Evolutionary conservation across 2,113 vertebrate genomes (phyloP).

Genomic region (Danionella cerebrum): DNA sequence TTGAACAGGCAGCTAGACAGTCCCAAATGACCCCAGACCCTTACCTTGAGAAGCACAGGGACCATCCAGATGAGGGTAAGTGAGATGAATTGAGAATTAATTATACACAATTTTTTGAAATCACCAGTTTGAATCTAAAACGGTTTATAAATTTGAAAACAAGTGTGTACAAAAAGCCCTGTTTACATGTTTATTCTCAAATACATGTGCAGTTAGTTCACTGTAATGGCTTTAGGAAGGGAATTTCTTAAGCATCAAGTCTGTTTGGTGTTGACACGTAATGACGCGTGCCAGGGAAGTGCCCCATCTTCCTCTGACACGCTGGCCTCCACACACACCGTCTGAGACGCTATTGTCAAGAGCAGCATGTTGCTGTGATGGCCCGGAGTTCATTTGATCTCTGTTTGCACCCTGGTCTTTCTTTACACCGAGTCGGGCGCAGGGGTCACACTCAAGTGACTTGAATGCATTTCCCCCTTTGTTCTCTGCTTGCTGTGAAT

Average conservation of each 20-base stretch:
- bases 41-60: constrained; percentile 95
- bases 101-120: background rate
- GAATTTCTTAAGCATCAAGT: background rate
- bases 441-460: constrained; percentile 24
- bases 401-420: constrained; percentile 29
- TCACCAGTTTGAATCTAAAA: too few species aligned
- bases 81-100: constrained; percentile 12
- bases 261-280: constrained; percentile 17
- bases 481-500: constrained; percentile 33
- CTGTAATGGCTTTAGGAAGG: background rate
- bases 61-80: constrained; percentile 89
- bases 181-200: background rate
- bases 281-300: constrained; percentile 31
- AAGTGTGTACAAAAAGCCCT: too few species aligned
- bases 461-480: constrained; percentile 31
- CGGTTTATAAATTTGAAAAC: too few species aligned
- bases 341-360: constrained; percentile 32
- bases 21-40: constrained; percentile 79
- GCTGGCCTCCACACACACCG: constrained; percentile 21
- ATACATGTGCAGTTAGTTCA: background rate
- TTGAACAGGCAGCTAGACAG: constrained; percentile 78
- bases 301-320: constrained; percentile 30
- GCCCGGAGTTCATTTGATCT: constrained; percentile 47
- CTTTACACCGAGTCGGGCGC: background rate
- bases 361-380: constrained; percentile 49